Base-by-base conservation (phyloP, 2,888 invertebrate genomes). In the Parochlus steinenii region DNA sequence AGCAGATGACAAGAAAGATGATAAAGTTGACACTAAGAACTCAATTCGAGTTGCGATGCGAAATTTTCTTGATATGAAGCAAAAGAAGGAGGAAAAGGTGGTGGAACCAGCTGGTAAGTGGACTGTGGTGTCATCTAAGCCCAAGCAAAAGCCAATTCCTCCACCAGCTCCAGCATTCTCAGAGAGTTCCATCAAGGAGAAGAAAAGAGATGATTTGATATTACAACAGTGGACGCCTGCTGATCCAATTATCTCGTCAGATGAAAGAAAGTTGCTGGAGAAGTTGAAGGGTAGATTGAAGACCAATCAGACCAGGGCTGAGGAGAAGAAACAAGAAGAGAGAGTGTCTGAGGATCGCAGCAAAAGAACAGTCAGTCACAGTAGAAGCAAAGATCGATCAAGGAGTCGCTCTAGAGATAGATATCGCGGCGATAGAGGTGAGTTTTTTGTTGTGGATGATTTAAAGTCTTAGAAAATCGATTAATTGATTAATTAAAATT, bases 11-110 rank as follows among this genome's bases (percentile, higher is more conserved):
- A 58, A 30, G 58, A 59, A 11, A 50, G 51, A 7, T 50, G 51
- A 50, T 38, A 49, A 46, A 38, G 52, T 50, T 20, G 67, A 69
- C 42, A 63, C 61, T 40, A 64, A 67, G 1, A 62, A 67, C 42
- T 73, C 73, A 29, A 73, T 74, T 45, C 64, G 72, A 5, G 70
- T 74, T 1, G 64, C 70, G 1, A 74, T 74, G 74, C 62, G 71
- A 24, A 72, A 72, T 44, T 63, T 64, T 41, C 54, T 58, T 46
- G 63, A 59, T 62, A 16, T 49, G 62, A 42, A 58, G 61, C 38
- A 58, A 62, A 40, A 58, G 62, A 40, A 50, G 62, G 20, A 57
- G 49, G 3, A 51, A 48, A n/a, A 36, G 23, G 28, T 22, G 20
- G 34, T 31, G 11, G 37, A 58, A 55, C 41, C 52, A 49, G 42